Percentiles rank a stretch among this genome's conserved stretches.
phyloP scores from a whole-genome alignment of 2,113 vertebrate genomes.

The Pungitius pungitius region DNA sequence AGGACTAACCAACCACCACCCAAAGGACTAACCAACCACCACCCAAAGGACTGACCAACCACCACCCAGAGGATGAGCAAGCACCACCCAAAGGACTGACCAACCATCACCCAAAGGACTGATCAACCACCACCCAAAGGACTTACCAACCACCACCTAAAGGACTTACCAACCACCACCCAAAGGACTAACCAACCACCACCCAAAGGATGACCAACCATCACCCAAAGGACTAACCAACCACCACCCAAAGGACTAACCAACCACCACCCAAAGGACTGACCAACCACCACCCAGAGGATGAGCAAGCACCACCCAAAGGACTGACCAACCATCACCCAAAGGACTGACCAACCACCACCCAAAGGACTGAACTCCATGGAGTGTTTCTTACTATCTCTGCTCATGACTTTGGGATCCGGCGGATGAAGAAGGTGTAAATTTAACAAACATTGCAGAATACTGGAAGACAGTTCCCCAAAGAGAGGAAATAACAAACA shows the following conservation, averaged over 20 bases:
- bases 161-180: neutral
- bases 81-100: neutral
- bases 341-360: neutral
- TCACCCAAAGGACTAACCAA: neutral
- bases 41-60: neutral
- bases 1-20: neutral
- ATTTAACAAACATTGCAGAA: neutral
- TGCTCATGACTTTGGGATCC: neutral
- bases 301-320: neutral
- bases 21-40: neutral
- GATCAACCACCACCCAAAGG: neutral
- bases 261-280: neutral
- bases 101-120: neutral
- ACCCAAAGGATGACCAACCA: neutral
- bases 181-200: too few relatives aligned
- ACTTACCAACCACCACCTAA: neutral
- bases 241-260: neutral
- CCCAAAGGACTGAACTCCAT: too few relatives aligned
- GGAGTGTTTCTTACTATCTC: too few relatives aligned
- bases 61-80: neutral
- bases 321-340: neutral
- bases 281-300: neutral
- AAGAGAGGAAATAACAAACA: neutral
- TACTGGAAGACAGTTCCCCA: neutral
- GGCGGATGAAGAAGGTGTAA: neutral